Evolutionary conservation across 2,113 vertebrate genomes (phyloP), one percentile per base, ranked within the genome.

Genomic region (Cyrtonyx montezumae): DNA sequence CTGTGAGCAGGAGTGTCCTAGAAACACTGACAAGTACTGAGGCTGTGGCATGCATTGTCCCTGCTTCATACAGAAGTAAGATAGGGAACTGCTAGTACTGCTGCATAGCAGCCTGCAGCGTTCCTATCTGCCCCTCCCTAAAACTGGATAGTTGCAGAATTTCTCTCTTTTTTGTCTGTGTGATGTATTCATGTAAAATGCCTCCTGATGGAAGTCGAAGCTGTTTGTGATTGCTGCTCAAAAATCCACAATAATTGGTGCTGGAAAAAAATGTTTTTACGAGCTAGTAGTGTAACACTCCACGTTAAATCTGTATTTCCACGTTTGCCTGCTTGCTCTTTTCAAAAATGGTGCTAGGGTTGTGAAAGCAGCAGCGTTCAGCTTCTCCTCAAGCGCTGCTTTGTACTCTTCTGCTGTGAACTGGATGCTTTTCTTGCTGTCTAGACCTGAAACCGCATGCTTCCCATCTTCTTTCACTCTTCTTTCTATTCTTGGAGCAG

Each of bases 1-100:
- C 46, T n/a, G 62, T 0, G 0, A 49, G 61, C 28, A 45, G 11
- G 53, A 55, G 32, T 8, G 17, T n/a, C 74, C 49, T 78, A 5
- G 74, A n/a, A 74, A 16, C 4, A 32, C 6, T 46, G 5, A 30
- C 6, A 6, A 23, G 28, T 16, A 1, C 14, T 36, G n/a, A 10
- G 45, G n/a, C 6, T 30, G 49, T 67, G 55, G 40, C 1, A 0
- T 45, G 46, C 48, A 82, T 78, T 49, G 14, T 45, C 58, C 7
- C 1, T 34, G 53, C 19, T 36, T 13, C 2, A 0, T 17, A 25
- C 20, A n/a, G 37, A 53, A 61, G 37, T 25, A 75, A 79, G 46
- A 21, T 28, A 5, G 66, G 67, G 53, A 84, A 19, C 20, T 75
- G 37, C 61, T 62, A 6, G n/a, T 14, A 1, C 62, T 56, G 1